phyloP scores from a whole-genome alignment of 2,113 vertebrate species.

The Centropus unirufus region DNA sequence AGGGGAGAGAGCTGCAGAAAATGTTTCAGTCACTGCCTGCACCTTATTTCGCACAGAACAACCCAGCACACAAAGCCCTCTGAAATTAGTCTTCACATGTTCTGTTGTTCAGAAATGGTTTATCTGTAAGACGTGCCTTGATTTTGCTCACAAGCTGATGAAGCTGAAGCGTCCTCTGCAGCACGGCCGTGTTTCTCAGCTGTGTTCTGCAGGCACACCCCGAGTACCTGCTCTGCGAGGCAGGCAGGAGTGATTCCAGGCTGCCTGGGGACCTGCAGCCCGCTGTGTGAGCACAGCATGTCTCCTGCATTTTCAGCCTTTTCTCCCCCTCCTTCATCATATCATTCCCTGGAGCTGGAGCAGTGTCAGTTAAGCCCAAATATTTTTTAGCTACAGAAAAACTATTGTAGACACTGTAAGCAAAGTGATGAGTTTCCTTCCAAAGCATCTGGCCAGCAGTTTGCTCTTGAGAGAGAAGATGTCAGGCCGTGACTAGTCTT shows the following conservation, averaged over 20 bases:
- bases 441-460: not conserved
- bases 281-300: not conserved
- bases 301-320: not conserved
- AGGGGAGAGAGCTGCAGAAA: slow-evolving; percentile 2
- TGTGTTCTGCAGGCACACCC: not conserved
- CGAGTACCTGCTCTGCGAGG: not conserved
- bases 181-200: not conserved
- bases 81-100: not conserved
- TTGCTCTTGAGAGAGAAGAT: not conserved
- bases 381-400: not conserved
- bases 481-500: not conserved
- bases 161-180: not conserved
- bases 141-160: not conserved
- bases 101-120: not conserved
- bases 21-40: not conserved
- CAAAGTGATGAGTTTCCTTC: not conserved
- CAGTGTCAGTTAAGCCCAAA: not conserved
- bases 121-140: not conserved
- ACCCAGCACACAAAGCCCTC: not conserved
- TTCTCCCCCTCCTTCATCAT: not conserved
- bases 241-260: not conserved
- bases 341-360: not conserved
- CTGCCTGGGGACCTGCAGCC: not conserved
- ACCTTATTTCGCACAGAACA: not conserved
- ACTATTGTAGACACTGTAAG: not conserved